These are phyloP conservation scores for Sus scrofa DNA, from an alignment of 2,113 vertebrate species.

Conservation along the genomic window DNA sequence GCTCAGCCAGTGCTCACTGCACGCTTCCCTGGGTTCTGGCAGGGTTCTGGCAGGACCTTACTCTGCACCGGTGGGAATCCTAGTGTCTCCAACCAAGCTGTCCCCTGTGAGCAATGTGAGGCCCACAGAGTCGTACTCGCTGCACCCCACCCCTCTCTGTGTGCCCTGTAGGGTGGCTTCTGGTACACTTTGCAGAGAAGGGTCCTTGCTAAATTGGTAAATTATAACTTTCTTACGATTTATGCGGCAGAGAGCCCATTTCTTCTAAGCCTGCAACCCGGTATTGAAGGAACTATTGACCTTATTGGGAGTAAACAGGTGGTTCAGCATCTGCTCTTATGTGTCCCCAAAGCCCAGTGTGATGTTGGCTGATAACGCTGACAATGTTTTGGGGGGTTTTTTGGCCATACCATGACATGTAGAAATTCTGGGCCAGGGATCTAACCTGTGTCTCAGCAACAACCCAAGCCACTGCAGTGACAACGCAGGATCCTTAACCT, in stretches of 20 bases:
- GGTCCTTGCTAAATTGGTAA: background rate
- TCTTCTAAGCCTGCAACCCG: background rate
- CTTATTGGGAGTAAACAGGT: background rate
- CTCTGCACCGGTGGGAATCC: background rate
- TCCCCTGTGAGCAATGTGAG: background rate
- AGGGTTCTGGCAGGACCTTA: background rate
- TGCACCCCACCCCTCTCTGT: background rate
- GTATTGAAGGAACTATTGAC: background rate
- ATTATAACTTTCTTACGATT: background rate
- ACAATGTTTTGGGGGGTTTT: background rate
- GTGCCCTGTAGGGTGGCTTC: background rate
- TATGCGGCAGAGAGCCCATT: background rate
- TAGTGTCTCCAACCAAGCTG: background rate
- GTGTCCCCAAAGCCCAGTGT: background rate
- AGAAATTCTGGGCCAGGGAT: too few species aligned
- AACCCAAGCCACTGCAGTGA: too few species aligned
- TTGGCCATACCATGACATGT: too few species aligned
- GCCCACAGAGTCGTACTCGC: background rate
- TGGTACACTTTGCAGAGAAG: background rate
- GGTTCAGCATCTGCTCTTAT: background rate
- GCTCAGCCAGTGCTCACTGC: background rate
- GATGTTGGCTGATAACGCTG: background rate
- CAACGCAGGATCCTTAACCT: too few species aligned
- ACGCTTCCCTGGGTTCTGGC: background rate
- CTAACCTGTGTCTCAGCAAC: too few species aligned